A percentile compares a stretch with the other conserved stretches of the same genome.
Evolutionary conservation across 2,888 invertebrate genomes (phyloP).

Genomic region (Dolichopus griseipennis): DNA sequence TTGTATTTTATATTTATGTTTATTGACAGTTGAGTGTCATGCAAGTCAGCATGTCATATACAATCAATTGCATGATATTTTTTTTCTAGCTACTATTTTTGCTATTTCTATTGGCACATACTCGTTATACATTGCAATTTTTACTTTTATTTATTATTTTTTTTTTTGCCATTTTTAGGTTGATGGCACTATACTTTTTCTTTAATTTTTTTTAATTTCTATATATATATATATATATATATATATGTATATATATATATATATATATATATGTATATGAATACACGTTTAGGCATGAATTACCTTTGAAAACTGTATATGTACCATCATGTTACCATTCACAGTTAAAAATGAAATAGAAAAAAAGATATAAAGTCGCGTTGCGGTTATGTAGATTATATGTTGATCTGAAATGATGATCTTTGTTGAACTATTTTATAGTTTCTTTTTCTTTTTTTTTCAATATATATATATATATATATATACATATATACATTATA

Average conservation of each 20-base stretch:
- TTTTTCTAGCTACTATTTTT: neutral
- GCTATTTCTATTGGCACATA: neutral
- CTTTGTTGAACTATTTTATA: neutral
- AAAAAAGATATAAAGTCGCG: too few relatives aligned
- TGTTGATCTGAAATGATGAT: neutral
- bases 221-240: neutral
- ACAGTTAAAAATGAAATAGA: too few relatives aligned
- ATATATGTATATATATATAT: neutral
- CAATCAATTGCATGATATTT: neutral
- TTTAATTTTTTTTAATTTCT: neutral
- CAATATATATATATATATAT: too few relatives aligned
- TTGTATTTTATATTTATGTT: neutral
- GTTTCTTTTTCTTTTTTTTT: neutral
- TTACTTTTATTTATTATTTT: too few relatives aligned
- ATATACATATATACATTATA: too few relatives aligned
- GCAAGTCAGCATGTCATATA: conserved; percentile 4
- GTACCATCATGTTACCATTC: too few relatives aligned
- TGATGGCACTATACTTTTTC: too few relatives aligned
- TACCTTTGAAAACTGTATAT: neutral
- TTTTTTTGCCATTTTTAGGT: too few relatives aligned
- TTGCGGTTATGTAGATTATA: neutral
- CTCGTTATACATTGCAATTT: neutral
- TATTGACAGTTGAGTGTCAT: conserved; percentile 4
- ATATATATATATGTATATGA: too few relatives aligned
- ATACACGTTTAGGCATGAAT: neutral